Evolutionary conservation across 2,113 vertebrate genomes (phyloP).

Genomic region (Oceanites oceanicus): DNA sequence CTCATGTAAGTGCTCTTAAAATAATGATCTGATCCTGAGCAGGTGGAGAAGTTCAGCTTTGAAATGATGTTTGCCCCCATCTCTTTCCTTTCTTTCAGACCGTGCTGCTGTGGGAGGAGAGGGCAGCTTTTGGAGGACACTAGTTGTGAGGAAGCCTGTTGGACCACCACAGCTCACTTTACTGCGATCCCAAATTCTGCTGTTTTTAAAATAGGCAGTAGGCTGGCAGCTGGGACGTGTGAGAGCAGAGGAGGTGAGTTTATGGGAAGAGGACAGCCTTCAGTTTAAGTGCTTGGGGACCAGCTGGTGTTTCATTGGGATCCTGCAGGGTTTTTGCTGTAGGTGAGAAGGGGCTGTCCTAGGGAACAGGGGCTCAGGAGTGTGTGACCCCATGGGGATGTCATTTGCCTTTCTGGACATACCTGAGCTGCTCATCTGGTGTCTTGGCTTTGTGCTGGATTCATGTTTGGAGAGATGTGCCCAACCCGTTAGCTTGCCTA

Average conservation of each 20-base stretch:
- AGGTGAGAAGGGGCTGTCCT: neutral
- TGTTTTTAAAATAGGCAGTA: neutral
- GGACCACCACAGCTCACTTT: neutral
- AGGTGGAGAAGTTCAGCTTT: neutral
- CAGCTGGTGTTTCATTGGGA: neutral
- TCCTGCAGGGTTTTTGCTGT: neutral
- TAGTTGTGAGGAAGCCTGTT: neutral
- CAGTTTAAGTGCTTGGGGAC: neutral
- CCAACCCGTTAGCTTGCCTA: neutral
- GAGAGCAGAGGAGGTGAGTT: conserved; percentile 1
- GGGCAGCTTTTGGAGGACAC: neutral
- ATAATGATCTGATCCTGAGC: neutral
- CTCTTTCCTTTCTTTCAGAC: conserved; percentile 11
- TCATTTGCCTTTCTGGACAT: neutral
- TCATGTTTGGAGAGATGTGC: neutral
- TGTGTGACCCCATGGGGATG: neutral
- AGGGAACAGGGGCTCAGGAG: neutral
- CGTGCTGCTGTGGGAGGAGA: neutral
- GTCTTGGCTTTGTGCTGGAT: neutral
- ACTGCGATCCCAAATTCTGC: neutral
- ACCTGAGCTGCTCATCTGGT: neutral
- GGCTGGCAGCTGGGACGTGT: neutral
- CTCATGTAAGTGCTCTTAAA: conserved; percentile 2
- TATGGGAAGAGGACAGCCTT: neutral
- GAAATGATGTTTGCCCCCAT: neutral